phyloP scores from a whole-genome alignment of 2,113 vertebrate species.

The Pongo pygmaeus region DNA sequence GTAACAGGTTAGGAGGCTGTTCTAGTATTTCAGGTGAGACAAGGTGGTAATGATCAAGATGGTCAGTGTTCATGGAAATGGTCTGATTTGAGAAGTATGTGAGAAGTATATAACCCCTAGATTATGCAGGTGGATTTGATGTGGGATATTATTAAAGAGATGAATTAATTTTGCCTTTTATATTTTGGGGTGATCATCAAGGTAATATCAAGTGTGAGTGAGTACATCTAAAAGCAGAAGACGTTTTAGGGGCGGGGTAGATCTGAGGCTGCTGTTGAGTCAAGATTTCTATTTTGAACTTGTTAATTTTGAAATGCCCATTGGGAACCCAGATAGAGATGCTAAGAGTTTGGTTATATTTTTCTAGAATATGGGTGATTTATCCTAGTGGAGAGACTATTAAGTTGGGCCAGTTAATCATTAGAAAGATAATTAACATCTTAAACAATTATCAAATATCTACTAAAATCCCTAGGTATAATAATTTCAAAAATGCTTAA shows the following conservation, averaged over 20 bases:
- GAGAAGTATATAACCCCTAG: not conserved
- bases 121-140: not conserved
- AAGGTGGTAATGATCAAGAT: not conserved
- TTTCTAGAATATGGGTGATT: not conserved
- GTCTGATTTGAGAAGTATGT: not conserved
- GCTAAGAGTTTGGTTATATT: not conserved
- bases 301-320: not conserved
- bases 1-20: not conserved
- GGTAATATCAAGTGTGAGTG: not conserved
- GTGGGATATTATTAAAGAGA: not conserved
- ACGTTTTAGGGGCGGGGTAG: not conserved
- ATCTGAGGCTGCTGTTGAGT: not conserved
- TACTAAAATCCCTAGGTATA: not conserved
- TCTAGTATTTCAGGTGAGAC: not conserved
- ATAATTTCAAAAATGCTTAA: not conserved
- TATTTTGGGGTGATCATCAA: not conserved
- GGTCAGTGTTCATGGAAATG: not conserved
- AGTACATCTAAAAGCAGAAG: not conserved
- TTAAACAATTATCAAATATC: not conserved
- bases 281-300: not conserved
- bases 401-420: not conserved
- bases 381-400: not conserved
- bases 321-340: not conserved
- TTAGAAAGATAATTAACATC: not conserved
- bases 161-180: not conserved